Percentiles rank a stretch among this genome's conserved stretches.
These are phyloP conservation scores for Allobates femoralis DNA, from an alignment of 2,797 vertebrate species.

Conservation along the genomic window DNA sequence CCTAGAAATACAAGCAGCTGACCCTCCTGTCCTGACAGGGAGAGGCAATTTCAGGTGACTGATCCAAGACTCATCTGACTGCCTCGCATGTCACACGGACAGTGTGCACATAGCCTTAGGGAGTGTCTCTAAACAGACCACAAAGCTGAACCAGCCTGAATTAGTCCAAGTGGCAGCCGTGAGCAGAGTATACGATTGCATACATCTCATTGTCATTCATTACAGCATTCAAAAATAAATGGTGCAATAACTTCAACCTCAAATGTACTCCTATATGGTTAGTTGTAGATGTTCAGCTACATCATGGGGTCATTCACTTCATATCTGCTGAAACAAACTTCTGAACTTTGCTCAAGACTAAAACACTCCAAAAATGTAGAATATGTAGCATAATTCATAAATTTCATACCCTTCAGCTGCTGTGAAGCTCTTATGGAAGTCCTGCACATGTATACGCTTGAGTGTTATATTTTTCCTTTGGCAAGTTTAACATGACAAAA, in stretches of 20 bases:
- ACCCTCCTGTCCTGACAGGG: no score
- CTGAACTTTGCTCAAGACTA: not conserved
- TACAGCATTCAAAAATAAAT: no score
- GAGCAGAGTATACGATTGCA: no score
- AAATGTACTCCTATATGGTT: not conserved
- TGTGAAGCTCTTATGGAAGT: not conserved
- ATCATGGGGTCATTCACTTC: not conserved
- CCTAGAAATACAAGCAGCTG: no score
- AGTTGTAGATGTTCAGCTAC: not conserved
- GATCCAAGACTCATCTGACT: no score
- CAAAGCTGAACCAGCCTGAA: not conserved
- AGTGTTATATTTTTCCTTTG: constrained; percentile 5
- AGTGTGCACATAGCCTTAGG: no score
- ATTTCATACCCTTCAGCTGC: not conserved
- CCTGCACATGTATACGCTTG: not conserved
- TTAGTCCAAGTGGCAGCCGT: not conserved
- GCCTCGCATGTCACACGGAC: no score
- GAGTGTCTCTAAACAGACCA: not conserved
- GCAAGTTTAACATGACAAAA: constrained; percentile 18
- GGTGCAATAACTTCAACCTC: not conserved
- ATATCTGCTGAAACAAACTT: not conserved
- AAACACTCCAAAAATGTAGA: not conserved
- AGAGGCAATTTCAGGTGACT: no score
- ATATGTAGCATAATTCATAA: constrained; percentile 2
- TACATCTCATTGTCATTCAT: not conserved